phyloP scores from a whole-genome alignment of 2,113 vertebrate species.

The Dasyornis broadbenti region DNA sequence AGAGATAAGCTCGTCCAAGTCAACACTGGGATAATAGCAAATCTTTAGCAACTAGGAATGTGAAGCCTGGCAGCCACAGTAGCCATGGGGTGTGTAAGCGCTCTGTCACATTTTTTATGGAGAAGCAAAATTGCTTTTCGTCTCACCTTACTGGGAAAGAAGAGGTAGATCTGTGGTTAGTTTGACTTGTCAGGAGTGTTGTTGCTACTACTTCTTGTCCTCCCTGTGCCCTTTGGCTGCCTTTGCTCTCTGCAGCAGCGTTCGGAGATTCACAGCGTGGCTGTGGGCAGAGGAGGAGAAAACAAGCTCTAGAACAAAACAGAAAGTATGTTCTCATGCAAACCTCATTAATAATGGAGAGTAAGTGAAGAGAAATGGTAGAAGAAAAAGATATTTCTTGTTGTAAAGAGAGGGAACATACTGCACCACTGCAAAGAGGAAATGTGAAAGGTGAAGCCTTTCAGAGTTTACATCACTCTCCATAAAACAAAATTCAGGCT shows the following conservation, averaged over 20 bases:
- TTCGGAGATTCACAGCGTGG: background rate
- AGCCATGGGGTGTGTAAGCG: background rate
- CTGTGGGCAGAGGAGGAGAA: background rate
- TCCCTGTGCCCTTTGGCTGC: background rate
- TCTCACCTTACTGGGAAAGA: background rate
- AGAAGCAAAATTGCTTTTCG: background rate
- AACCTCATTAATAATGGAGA: slow-evolving; percentile 38
- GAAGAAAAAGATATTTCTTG: background rate
- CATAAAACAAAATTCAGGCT: background rate
- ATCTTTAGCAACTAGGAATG: background rate
- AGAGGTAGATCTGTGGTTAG: background rate
- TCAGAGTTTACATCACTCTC: background rate
- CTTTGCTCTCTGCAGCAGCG: background rate
- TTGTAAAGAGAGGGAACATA: background rate
- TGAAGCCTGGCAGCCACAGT: background rate
- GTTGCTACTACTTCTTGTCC: background rate
- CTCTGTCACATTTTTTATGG: background rate
- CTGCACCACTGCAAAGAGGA: background rate
- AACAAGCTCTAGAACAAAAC: slow-evolving; percentile 4
- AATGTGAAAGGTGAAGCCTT: background rate
- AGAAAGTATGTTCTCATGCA: background rate
- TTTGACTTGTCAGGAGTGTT: background rate
- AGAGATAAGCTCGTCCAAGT: slow-evolving; percentile 6
- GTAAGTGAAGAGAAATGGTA: background rate
- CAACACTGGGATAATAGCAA: background rate